Percentiles rank a stretch among this genome's conserved stretches.
Conservation (phyloP, 2,888 invertebrate species). For the Leucophenga montana region DNA sequence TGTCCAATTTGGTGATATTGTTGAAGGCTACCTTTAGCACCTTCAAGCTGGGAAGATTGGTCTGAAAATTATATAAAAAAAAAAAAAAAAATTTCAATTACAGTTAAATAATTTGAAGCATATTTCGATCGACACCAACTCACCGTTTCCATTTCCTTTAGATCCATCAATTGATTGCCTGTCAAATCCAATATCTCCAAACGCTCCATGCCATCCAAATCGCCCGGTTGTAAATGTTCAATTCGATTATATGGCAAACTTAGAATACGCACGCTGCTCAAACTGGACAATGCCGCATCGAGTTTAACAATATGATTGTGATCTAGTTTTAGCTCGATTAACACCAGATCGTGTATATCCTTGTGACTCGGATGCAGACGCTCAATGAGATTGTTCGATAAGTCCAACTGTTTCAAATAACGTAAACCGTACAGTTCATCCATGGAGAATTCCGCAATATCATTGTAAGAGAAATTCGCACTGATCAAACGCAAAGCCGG, state of each 20-base stretch:
- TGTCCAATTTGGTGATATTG: conserved; percentile 81
- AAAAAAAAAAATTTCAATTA: not conserved
- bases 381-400: conserved; percentile 84
- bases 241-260: conserved; percentile 85
- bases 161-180: conserved; percentile 82
- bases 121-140: conserved; percentile 36
- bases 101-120: not conserved
- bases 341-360: conserved; percentile 83
- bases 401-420: conserved; percentile 81
- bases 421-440: conserved; percentile 84
- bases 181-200: conserved; percentile 85
- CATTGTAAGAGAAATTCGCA: conserved; percentile 85
- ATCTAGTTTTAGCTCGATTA: conserved; percentile 82
- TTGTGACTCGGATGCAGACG: conserved; percentile 82
- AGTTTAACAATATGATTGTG: conserved; percentile 82
- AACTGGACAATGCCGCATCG: conserved; percentile 83
- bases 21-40: conserved; percentile 85
- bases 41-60: conserved; percentile 84
- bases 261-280: conserved; percentile 81
- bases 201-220: conserved; percentile 84
- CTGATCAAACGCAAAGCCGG: conserved; percentile 80
- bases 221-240: conserved; percentile 83
- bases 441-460: conserved; percentile 84
- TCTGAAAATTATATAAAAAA: conserved; percentile 76
- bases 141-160: conserved; percentile 89